A percentile compares a stretch with the other conserved stretches of the same genome.
These are phyloP conservation scores for Oedothorax gibbosus DNA, from an alignment of 1,140 invertebrate genomes.

Conservation along the genomic window DNA sequence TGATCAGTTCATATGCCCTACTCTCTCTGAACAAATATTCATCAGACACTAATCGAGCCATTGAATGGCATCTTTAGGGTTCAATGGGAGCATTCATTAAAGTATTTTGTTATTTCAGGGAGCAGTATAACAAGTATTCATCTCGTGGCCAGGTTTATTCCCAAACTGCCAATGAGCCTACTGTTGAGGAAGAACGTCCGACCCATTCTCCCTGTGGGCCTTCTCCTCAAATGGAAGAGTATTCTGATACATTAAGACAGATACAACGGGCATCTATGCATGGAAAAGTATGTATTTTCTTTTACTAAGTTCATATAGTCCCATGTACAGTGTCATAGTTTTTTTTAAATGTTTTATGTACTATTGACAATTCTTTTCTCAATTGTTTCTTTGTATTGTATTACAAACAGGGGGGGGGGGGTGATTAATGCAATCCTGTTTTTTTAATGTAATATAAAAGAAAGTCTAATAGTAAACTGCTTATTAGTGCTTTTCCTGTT, in stretches of 20 bases:
- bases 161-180: conserved; percentile 20
- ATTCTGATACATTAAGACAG: conserved; percentile 53
- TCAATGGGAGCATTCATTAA: background rate
- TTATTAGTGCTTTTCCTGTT: too few species aligned
- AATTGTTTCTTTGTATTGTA: too few species aligned
- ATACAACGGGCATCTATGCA: conserved; percentile 53
- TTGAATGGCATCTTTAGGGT: too few species aligned
- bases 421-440: too few species aligned
- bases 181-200: conserved; percentile 33
- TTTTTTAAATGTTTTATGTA: conserved; percentile 2
- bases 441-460: too few species aligned
- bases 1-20: too few species aligned
- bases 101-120: conserved; percentile 3
- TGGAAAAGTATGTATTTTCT: conserved; percentile 36
- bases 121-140: conserved; percentile 36
- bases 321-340: background rate
- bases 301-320: too few species aligned
- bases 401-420: background rate
- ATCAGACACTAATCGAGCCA: too few species aligned
- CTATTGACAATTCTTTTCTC: too few species aligned
- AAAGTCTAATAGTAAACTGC: too few species aligned
- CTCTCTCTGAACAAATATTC: too few species aligned
- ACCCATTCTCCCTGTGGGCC: conserved; percentile 34
- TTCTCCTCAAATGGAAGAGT: conserved; percentile 59
- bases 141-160: conserved; percentile 5